These are phyloP conservation scores for Eulemur coronatus DNA, from an alignment of 2,797 vertebrate genomes.

Conservation along the genomic window DNA sequence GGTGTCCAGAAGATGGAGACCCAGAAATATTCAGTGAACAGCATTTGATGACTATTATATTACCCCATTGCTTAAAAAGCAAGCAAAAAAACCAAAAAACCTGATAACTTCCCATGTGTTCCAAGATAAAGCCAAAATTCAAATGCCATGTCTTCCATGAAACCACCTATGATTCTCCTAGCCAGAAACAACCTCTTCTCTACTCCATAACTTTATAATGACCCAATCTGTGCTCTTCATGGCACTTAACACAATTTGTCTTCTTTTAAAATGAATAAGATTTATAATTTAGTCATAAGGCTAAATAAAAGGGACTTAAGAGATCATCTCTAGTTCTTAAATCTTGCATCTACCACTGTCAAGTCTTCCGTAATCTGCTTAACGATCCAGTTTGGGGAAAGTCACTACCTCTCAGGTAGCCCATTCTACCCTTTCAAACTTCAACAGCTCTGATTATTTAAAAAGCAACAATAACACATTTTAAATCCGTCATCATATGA, in stretches of 20 bases:
- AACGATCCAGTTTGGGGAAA: conserved; percentile 5
- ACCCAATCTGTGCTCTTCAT: background rate
- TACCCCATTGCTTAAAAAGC: background rate
- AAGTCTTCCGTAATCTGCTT: background rate
- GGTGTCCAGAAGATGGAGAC: background rate
- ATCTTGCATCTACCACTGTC: background rate
- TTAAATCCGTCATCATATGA: background rate
- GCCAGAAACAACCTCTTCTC: background rate
- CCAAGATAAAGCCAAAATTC: conserved; percentile 10
- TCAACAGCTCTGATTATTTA: background rate
- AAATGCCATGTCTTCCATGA: background rate
- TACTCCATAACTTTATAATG: background rate
- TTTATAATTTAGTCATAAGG: conserved; percentile 30
- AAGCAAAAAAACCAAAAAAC: background rate
- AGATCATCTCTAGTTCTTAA: conserved; percentile 45
- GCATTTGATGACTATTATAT: background rate
- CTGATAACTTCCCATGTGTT: background rate
- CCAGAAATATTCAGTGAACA: background rate
- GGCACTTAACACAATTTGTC: background rate
- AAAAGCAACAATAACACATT: conserved; percentile 19
- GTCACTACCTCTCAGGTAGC: background rate
- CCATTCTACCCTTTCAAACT: background rate
- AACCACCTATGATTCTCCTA: background rate
- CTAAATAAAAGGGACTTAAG: conserved; percentile 52
- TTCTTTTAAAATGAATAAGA: conserved; percentile 9